Evolutionary conservation across 1,140 invertebrate genomes (phyloP), one percentile per base, ranked within the genome.

Genomic region (Drosophila guanche): DNA sequence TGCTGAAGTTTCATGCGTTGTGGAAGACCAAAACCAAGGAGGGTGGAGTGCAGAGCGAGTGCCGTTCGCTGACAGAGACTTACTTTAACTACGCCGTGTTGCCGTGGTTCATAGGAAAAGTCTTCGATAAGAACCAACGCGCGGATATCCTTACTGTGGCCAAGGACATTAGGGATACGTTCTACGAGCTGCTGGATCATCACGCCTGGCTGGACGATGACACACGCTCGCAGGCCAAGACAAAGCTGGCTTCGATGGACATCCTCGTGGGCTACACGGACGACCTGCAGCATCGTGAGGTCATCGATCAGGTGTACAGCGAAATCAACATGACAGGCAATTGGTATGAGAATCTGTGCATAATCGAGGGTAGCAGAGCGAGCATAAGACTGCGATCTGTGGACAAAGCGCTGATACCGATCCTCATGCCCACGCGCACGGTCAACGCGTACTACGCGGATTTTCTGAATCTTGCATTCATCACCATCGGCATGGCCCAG

Each of bases 401-500:
- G 47, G 77, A 89, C 41, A 89, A 81, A 37, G 83, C 89, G 0
- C 6, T 90, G 23, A 88, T 90, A 45, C 89, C 89, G 0, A 55
- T 78, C 7, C 54, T 90, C 0, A 84, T 90, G 69, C 71, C 83
- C 0, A 88, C 89, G 8, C 69, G 81, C 1, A 68, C 84, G 7
- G 89, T 90, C 12, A 90, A 90, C 25, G 89, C 90, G 0, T 90
- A 88, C 12, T 90, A 90, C 58, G 89, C 89, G 12, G 89, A 90
- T 10, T 90, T 90, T 0, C 58, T 90, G 0, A 90, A 90, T 37
- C 66, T 88, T 27, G 90, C 75, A 4, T 90, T 90, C 23, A 74
- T 90, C 7, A 79, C 93, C 92, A 86, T 91, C 10, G 90, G 83
- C 12, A 90, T 91, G 42, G 42, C 90, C 5, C 90, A 91, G 60